Conservation (phyloP, 2,797 vertebrate genomes). For the Ptychobarbus kaznakovi region DNA sequence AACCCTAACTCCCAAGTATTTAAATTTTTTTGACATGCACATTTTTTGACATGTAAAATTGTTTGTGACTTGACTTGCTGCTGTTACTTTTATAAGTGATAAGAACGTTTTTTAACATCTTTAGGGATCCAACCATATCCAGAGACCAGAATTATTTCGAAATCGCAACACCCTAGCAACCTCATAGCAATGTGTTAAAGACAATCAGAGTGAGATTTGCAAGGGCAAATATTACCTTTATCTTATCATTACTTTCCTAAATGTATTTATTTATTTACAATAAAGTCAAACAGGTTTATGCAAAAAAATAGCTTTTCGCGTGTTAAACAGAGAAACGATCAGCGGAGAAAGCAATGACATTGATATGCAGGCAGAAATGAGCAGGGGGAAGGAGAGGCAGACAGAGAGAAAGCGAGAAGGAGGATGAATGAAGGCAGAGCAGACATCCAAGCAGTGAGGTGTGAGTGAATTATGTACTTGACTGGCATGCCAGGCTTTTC, state of each 20-base stretch:
- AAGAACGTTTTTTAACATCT: not conserved
- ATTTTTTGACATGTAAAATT: not conserved
- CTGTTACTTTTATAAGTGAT: not conserved
- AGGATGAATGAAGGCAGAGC: no score
- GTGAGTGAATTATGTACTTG: no score
- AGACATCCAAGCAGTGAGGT: no score
- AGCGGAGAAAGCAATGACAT: not conserved
- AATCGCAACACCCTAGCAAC: not conserved
- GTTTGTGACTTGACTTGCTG: not conserved
- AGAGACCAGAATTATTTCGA: not conserved
- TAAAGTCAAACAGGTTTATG: not conserved
- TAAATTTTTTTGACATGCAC: not conserved
- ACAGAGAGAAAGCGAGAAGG: conserved; percentile 11
- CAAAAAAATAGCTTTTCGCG: not conserved
- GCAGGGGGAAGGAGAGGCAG: not conserved
- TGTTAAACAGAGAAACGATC: conserved; percentile 6
- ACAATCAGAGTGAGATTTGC: not conserved
- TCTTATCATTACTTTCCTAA: not conserved
- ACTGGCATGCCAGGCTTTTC: no score
- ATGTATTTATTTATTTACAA: not conserved
- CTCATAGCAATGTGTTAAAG: not conserved
- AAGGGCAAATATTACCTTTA: not conserved
- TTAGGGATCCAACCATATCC: not conserved
- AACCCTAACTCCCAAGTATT: not conserved
- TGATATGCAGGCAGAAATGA: conserved; percentile 8